Evolutionary conservation across 2,797 vertebrate species (phyloP), one percentile per base, ranked within the genome.

Genomic region (Sciurus vulgaris): DNA sequence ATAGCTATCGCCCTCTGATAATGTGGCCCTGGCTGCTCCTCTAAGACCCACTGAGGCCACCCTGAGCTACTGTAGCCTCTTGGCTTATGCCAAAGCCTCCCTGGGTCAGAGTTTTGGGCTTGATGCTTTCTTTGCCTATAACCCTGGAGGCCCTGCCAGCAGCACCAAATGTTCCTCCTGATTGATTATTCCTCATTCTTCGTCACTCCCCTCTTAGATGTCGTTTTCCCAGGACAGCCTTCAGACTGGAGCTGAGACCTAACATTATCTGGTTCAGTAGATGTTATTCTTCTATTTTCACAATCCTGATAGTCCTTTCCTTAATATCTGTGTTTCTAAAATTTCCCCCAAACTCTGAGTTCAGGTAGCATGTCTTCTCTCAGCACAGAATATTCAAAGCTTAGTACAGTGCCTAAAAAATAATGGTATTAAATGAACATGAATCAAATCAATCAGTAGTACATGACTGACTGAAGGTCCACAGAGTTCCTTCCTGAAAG

Each of bases 401-500:
- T 61, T 77, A 61, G 47, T 47, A 65, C 1, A 65, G 24, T 91
- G 24, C 73, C 72, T 81, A 65, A 87, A 78, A 74, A 28, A 30
- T 74, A 67, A 94, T 24, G 15, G 18, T 54, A 84, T 6, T 78
- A 89, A 93, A 54, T 74, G 67, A 70, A 83, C 22, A 79, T 54
- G 3, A 38, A 47, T 54, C 72, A 10, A 89, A 79, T 73, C 9
- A n/a, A 67, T 77, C 13, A 47, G 15, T 41, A 86, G 76, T 78
- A 26, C 81, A 33, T 59, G 14, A 94, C 89, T 85, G 22, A 65
- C 28, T n/a, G 7, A 65, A 65, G 7, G 2, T 65, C 41, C n/a
- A 70, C 5, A 44, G 15, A 63, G 2, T n/a, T 96, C 74, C 74
- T 89, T 91, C 22, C 15, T 82, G 84, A 54, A 91, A 94, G 30